phyloP scores from a whole-genome alignment of 2,797 vertebrate species.

The Heteromormyrus szaboi region DNA sequence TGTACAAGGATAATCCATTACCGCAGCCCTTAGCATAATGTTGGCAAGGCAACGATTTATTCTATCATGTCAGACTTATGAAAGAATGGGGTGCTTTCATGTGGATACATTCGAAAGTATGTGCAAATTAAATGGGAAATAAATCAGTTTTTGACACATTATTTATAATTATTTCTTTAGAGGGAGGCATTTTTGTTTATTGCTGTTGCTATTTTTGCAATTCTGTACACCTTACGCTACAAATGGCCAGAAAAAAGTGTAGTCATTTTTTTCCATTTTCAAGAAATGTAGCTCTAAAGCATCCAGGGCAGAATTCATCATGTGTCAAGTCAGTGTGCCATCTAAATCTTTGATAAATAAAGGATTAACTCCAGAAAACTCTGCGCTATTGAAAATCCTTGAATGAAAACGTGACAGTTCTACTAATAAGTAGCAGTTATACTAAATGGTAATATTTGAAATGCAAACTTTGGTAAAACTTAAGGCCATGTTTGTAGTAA shows the following conservation, averaged over 20 bases:
- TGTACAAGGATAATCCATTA: not conserved
- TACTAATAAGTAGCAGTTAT: not conserved
- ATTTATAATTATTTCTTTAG: conserved; percentile 11
- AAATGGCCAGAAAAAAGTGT: not conserved
- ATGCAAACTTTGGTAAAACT: not conserved
- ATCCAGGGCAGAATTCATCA: not conserved
- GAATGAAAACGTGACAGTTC: not conserved
- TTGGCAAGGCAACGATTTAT: not conserved
- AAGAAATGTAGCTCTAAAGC: not conserved
- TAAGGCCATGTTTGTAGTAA: not conserved
- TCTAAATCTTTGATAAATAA: not conserved
- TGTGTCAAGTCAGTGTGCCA: not conserved
- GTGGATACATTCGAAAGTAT: not conserved
- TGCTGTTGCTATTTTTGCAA: not conserved
- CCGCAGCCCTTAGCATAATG: not conserved
- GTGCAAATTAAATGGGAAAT: not conserved
- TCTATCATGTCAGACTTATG: not conserved
- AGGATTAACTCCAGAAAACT: not conserved
- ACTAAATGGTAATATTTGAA: not conserved
- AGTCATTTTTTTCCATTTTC: not conserved
- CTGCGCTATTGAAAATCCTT: not conserved
- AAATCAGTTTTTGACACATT: conserved; percentile 5
- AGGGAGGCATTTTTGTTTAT: not conserved
- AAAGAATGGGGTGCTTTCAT: not conserved
- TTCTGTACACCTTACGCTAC: not conserved